Percentiles rank a stretch among this genome's conserved stretches.
phyloP scores from a whole-genome alignment of 2,113 vertebrate genomes.

The Cavia aperea region DNA sequence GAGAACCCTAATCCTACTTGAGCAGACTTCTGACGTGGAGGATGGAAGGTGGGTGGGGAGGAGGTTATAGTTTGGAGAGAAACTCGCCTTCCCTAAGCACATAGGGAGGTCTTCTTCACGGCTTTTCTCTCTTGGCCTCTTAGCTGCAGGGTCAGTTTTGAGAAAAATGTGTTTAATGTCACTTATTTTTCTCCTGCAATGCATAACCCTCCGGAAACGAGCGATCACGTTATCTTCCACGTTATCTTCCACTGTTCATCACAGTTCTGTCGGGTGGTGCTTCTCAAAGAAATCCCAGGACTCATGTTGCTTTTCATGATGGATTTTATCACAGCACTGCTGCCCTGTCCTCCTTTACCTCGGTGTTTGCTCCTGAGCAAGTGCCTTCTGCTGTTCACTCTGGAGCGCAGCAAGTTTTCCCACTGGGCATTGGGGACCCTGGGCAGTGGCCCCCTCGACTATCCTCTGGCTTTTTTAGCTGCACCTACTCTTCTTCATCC shows the following conservation, averaged over 20 bases:
- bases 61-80: background rate
- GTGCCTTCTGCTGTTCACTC: background rate
- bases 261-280: background rate
- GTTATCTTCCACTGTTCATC: background rate
- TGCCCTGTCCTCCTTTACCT: background rate
- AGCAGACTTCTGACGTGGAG: background rate
- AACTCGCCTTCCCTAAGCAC: background rate
- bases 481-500: background rate
- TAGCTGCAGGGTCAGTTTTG: background rate
- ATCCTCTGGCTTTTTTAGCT: background rate
- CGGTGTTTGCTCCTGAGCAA: background rate
- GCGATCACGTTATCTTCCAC: background rate
- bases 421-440: background rate
- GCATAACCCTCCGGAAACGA: background rate
- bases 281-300: background rate
- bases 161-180: background rate
- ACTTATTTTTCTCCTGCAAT: background rate
- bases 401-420: background rate
- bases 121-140: background rate
- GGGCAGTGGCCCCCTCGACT: background rate
- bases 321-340: background rate
- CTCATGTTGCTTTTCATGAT: background rate
- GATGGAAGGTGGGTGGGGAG: background rate
- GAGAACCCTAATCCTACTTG: background rate
- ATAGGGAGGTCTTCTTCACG: background rate